phyloP scores from a whole-genome alignment of 2,113 vertebrate genomes.

The Rissa tridactyla region DNA sequence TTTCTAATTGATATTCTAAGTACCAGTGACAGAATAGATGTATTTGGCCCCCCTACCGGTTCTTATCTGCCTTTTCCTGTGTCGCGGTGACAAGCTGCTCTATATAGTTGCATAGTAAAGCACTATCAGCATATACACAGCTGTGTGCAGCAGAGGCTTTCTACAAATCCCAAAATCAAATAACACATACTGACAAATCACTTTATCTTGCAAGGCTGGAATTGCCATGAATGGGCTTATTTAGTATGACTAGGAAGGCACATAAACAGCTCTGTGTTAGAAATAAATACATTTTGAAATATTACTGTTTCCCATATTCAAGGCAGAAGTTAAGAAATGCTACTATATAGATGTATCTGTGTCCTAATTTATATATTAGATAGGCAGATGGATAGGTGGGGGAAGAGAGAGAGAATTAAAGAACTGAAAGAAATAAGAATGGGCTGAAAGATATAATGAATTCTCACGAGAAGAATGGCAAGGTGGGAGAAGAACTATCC shows the following conservation, averaged over 20 bases:
- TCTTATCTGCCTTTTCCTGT: background rate
- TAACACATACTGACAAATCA: background rate
- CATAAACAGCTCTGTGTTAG: background rate
- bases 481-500: background rate
- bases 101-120: background rate
- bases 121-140: background rate
- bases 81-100: background rate
- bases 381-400: background rate
- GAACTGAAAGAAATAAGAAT: background rate
- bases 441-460: background rate
- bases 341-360: background rate
- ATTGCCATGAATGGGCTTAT: background rate
- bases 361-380: background rate
- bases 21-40: background rate
- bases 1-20: background rate
- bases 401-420: background rate
- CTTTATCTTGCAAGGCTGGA: background rate
- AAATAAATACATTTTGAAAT: background rate
- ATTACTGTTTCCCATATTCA: background rate
- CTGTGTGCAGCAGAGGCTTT: background rate
- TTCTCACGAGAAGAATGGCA: background rate
- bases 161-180: background rate
- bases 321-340: background rate
- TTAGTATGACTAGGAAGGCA: background rate
- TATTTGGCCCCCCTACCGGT: background rate